Evolutionary conservation across 2,888 invertebrate species (phyloP), one percentile per base, ranked within the genome.

Genomic region (Cryptocephalus primarius): DNA sequence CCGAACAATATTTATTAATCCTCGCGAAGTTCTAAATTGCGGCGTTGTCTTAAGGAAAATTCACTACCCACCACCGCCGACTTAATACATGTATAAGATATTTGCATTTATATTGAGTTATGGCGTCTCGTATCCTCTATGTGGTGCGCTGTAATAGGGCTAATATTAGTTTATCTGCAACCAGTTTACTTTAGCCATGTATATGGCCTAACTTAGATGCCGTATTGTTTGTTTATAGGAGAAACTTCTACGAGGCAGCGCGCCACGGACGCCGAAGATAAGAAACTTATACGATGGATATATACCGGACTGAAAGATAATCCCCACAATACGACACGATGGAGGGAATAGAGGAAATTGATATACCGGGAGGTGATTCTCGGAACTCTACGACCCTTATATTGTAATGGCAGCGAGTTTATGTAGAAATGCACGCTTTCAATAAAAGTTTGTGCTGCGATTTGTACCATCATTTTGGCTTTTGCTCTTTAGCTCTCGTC

Each of bases 91-190:
- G 22, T 66, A 65, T 11, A n/a, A 67, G 67, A 66, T 69, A 69
- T 69, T 69, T 68, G 68, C 69, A 69, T 69, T 68, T 69, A 69
- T 68, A 69, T 69, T 66, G 67, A 69, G 67, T 69, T 69, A 68
- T 66, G 61, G 62, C 57, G 59, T 54, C 57, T 65, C 55, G 60
- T 59, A 59, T 59, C 61, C 61, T n/a, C n/a, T 58, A 61, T 11
- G 11, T n/a, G 12, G 58, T 60, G 59, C 50, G 57, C 52, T 57
- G 63, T 65, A 65, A 65, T 65, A 68, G 60, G 66, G 66, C 62
- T 66, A 67, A 68, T 68, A 67, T 68, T 69, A 64, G 68, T 68
- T 67, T 66, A 67, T 67, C 66, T 66, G 58, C 58, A 55, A 62
- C 59, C 52, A 53, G 67, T 68, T 67, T 68, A 64, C 66, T 67